phyloP scores from a whole-genome alignment of 2,113 vertebrate species.

The Arizona elegans region DNA sequence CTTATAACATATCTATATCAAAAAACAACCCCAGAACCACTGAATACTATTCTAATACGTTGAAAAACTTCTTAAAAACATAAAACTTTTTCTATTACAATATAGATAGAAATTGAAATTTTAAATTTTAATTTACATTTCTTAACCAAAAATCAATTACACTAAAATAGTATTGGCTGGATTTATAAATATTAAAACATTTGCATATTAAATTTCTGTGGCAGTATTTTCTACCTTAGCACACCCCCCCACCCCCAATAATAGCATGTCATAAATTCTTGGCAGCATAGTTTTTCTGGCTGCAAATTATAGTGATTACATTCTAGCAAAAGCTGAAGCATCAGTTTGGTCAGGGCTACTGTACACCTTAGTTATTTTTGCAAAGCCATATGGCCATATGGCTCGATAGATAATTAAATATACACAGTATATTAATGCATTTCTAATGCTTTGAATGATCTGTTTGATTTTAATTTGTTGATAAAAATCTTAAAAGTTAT shows the following conservation, averaged over 20 bases:
- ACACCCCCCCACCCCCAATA: background rate
- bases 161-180: background rate
- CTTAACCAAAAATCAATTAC: background rate
- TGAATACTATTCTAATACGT: background rate
- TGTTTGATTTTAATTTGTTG: background rate
- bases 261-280: background rate
- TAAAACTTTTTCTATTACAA: background rate
- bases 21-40: background rate
- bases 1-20: background rate
- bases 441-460: background rate
- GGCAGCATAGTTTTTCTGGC: background rate
- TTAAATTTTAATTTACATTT: background rate
- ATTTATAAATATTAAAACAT: background rate
- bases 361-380: background rate
- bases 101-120: background rate
- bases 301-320: background rate
- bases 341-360: background rate
- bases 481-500: background rate
- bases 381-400: background rate
- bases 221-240: background rate
- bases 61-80: background rate
- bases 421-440: background rate
- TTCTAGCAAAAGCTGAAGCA: background rate
- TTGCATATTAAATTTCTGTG: background rate
- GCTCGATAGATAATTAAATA: background rate